These are phyloP conservation scores for Drosophila takahashii DNA, from an alignment of 1,140 invertebrate species.

Conservation along the genomic window DNA sequence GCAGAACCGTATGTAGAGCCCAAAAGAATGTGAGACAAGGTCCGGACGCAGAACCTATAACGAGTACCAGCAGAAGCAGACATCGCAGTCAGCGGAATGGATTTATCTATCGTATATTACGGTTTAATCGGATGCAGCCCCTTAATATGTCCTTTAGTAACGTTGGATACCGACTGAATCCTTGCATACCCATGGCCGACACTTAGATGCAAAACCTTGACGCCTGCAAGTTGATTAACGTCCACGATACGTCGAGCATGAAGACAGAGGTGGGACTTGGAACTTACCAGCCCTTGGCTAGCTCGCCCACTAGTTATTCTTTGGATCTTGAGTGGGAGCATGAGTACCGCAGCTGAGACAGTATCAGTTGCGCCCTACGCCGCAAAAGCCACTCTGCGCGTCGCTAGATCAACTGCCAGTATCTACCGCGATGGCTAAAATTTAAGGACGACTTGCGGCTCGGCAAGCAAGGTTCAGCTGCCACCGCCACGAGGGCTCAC, in stretches of 20 bases:
- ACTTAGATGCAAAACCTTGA: slow-evolving; percentile 79
- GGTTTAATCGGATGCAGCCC: slow-evolving; percentile 66
- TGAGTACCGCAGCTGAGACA: slow-evolving; percentile 71
- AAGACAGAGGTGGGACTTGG: slow-evolving; percentile 65
- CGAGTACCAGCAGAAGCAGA: slow-evolving; percentile 15
- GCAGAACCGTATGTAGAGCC: too few species aligned
- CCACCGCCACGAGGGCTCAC: slow-evolving; percentile 60
- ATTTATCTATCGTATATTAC: slow-evolving; percentile 75
- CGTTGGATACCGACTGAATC: neutral
- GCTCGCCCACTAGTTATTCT: slow-evolving; percentile 76
- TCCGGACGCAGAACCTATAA: slow-evolving; percentile 3
- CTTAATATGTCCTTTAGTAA: slow-evolving; percentile 39
- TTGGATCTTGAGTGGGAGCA: slow-evolving; percentile 83
- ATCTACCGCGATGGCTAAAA: slow-evolving; percentile 33
- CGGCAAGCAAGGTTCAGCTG: slow-evolving; percentile 37
- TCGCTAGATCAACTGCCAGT: slow-evolving; percentile 63
- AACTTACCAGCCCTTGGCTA: slow-evolving; percentile 49
- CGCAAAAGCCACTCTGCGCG: slow-evolving; percentile 28
- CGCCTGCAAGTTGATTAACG: slow-evolving; percentile 67
- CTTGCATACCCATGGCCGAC: slow-evolving; percentile 45
- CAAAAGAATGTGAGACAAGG: neutral
- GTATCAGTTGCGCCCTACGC: slow-evolving; percentile 48
- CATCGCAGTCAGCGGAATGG: slow-evolving; percentile 51
- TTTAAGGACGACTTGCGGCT: slow-evolving; percentile 44
- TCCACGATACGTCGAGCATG: slow-evolving; percentile 47